phyloP scores from a whole-genome alignment of 1,140 invertebrate species.

The Brachionus sp. region DNA sequence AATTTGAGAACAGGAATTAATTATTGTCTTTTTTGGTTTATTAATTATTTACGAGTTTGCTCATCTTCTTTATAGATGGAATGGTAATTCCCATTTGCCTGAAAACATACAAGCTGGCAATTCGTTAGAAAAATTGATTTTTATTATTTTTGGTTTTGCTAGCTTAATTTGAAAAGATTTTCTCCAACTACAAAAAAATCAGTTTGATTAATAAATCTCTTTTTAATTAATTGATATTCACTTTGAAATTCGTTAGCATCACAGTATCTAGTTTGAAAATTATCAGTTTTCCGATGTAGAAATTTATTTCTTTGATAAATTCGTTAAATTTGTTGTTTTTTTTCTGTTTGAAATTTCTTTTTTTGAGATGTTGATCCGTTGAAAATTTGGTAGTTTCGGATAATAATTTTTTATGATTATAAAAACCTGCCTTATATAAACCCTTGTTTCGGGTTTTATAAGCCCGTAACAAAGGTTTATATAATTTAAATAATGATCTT shows the following conservation, averaged over 20 bases:
- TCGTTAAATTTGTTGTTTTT: too few relatives aligned
- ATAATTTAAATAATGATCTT: neutral
- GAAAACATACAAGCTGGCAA: too few relatives aligned
- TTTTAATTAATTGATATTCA: neutral
- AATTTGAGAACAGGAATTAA: neutral
- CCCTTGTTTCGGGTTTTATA: neutral
- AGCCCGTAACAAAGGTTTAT: neutral
- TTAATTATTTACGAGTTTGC: neutral
- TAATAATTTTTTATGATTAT: neutral
- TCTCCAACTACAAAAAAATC: too few relatives aligned
- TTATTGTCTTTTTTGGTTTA: neutral
- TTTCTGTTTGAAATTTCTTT: too few relatives aligned
- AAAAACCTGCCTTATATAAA: neutral
- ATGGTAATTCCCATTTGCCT: neutral
- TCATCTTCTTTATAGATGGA: neutral
- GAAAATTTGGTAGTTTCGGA: neutral
- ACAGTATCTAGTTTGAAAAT: neutral
- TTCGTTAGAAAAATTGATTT: too few relatives aligned
- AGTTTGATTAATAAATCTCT: neutral
- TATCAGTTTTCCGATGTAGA: neutral
- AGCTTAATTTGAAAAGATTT: too few relatives aligned
- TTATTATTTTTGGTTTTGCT: too few relatives aligned
- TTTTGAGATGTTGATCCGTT: neutral
- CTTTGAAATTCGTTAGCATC: neutral
- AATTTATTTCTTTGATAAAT: too few relatives aligned